Evolutionary conservation across 2,113 vertebrate species (phyloP).

Genomic region (Tragelaphus buxtoni): DNA sequence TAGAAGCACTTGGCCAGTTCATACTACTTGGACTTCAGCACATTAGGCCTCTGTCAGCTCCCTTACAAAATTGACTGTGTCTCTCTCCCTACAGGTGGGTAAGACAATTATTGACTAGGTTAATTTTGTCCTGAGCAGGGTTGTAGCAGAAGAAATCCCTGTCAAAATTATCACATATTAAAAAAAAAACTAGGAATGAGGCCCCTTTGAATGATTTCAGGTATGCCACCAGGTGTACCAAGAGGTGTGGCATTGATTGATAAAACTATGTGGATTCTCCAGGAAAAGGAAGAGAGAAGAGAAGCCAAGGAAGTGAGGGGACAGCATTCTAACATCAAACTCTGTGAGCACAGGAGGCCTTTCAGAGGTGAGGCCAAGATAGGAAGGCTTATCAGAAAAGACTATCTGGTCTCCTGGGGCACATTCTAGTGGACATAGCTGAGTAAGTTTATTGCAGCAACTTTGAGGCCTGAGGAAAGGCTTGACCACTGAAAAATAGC

Average conservation of each 20-base stretch:
- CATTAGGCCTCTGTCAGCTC: background rate
- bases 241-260: background rate
- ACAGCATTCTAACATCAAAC: background rate
- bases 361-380: background rate
- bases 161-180: background rate
- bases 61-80: background rate
- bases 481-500: background rate
- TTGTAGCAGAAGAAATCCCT: background rate
- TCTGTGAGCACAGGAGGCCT: background rate
- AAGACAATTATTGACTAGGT: background rate
- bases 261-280: background rate
- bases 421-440: background rate
- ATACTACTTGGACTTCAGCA: background rate
- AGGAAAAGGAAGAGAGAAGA: background rate
- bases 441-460: background rate
- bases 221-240: background rate
- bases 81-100: background rate
- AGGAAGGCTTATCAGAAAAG: background rate
- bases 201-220: background rate
- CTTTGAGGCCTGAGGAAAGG: background rate
- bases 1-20: background rate
- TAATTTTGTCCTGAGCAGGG: background rate
- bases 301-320: background rate
- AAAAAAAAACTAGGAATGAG: background rate
- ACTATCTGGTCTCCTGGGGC: background rate